These are phyloP conservation scores for Catostylus mosaicus DNA, from an alignment of 30 jellyfish, hydroid and myxozoan genomes.

Conservation along the genomic window DNA sequence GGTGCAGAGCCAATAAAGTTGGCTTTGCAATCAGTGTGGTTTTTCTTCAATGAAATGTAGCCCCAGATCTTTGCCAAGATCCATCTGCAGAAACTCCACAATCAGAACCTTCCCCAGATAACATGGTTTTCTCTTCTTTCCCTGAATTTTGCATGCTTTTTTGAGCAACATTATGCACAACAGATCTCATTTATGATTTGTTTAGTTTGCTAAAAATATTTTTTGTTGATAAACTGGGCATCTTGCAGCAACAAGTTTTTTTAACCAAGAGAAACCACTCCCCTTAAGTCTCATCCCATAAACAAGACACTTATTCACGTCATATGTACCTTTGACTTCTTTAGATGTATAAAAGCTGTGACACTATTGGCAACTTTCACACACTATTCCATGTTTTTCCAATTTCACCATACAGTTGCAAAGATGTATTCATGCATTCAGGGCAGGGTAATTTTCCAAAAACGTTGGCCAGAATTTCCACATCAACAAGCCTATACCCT, in stretches of 20 bases:
- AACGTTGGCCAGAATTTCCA: neutral
- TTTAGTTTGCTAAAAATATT: no score
- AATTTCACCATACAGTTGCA: neutral
- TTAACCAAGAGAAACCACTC: neutral
- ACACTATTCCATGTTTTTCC: neutral
- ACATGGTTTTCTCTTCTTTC: neutral
- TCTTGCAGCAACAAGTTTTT: neutral
- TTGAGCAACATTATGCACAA: neutral
- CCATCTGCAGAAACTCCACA: neutral
- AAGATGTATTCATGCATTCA: neutral
- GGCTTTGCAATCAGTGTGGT: neutral
- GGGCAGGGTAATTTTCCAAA: neutral
- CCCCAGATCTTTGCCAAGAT: neutral
- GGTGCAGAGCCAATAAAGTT: neutral
- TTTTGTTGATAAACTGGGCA: neutral
- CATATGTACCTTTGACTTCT: neutral
- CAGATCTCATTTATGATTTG: no score
- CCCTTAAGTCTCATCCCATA: neutral
- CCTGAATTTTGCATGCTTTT: neutral
- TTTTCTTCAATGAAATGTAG: neutral
- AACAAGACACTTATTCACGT: neutral
- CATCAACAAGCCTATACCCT: neutral
- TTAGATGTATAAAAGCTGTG: neutral
- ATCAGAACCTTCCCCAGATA: neutral
- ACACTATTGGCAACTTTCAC: neutral